Evolutionary conservation across 2,888 invertebrate species (phyloP), one percentile per base, ranked within the genome.

Genomic region (Oeneis ivallda): DNA sequence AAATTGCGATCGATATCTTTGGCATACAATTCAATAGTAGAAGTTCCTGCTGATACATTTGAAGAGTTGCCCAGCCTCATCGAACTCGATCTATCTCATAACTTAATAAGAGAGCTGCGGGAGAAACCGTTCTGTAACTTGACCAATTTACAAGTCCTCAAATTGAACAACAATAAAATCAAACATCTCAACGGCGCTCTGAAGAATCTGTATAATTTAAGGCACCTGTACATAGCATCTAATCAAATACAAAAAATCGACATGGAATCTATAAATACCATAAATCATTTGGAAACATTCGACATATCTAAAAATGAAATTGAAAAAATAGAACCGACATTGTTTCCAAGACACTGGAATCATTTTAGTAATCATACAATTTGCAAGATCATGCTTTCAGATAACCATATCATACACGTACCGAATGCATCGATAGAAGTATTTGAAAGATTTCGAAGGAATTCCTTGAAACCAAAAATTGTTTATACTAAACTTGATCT

Each of bases 101-200:
- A 91, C 69, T 59, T 60, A 0, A 85, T 91, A 56, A 72, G 77
- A 3, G 81, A 85, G 64, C 71, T 91, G 5, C 84, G 74, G 0
- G 82, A 81, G 56, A 85, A 87, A 64, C 85, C 87, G 0, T 90
- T 91, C 65, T 72, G 67, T 3, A 86, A 86, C 72, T 75, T 91
- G 47, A 86, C 84, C 0, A 82, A 74, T 43, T 76, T 91, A 13
- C 76, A 82, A 71, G 73, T 73, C 13, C 74, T 91, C 1, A 80
- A 74, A 63, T 68, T 91, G 9, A 84, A 85, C 59, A 81, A 88
- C 64, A 91, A 91, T 49, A 76, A 70, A 62, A 89, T 91, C 1
- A 80, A 81, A 69, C 75, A 89, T 70, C 75, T 91, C 1, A 88
- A 89, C 60, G 89, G 89, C 1, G 90, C 89, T 8, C 75, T 92